Percentiles rank a stretch among this genome's conserved stretches.
Evolutionary conservation across 2,797 vertebrate species (phyloP).

Genomic region (Australoheros facetus): DNA sequence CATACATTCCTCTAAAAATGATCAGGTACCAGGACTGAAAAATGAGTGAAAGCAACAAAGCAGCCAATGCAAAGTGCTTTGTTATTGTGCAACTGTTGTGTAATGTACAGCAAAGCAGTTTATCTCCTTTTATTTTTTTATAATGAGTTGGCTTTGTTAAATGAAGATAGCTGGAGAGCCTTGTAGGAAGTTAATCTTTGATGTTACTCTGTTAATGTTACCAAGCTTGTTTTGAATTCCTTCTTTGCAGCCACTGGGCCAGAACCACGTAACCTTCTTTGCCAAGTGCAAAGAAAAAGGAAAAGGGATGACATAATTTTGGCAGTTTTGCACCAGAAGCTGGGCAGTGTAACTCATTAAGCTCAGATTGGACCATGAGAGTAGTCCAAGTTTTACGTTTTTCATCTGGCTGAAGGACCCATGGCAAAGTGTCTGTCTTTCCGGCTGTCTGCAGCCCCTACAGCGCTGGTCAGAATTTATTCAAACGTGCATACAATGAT

Average conservation of each 20-base stretch:
- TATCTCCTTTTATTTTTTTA: slow-evolving; percentile 23
- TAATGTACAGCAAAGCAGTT: not conserved
- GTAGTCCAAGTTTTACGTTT: not conserved
- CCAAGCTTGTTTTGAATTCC: not conserved
- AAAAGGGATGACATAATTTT: not conserved
- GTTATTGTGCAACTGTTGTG: not conserved
- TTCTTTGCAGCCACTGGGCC: not conserved
- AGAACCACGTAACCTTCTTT: not conserved
- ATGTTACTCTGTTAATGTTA: not conserved
- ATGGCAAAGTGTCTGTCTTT: not conserved
- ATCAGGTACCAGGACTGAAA: not conserved
- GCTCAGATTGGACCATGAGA: not conserved
- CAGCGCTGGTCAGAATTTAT: not conserved
- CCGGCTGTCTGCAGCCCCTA: not conserved
- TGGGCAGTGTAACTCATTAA: not conserved
- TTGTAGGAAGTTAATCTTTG: not conserved
- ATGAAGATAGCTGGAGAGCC: not conserved
- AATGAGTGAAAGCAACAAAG: not conserved
- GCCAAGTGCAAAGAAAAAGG: not conserved
- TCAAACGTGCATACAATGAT: not conserved
- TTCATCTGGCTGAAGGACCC: not conserved
- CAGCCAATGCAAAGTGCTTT: not conserved
- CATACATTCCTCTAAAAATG: not conserved
- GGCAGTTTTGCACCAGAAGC: not conserved
- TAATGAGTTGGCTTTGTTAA: not conserved